Base-by-base conservation (phyloP, 2,113 vertebrate species). In the Centropus bengalensis region DNA sequence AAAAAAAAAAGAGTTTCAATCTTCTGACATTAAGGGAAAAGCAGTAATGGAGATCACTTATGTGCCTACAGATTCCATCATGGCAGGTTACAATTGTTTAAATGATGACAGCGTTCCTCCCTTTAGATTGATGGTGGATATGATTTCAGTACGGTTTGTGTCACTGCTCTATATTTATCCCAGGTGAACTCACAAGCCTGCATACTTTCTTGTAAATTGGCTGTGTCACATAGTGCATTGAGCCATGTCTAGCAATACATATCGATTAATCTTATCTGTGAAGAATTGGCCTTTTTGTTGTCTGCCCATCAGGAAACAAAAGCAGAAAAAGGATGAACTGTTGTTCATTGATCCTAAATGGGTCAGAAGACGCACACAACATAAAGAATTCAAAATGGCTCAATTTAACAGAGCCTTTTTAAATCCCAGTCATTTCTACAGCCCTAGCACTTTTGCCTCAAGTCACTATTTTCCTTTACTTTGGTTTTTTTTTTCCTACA, bases 231-330 rank as follows among this genome's bases (percentile, higher is more conserved):
- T 27, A 2, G 13, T 7, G 51, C 3, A 0, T 40, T 51, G 20
- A 8, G 28, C 73, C 64, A 62, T 52, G 55, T 15, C 42, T 21
- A 22, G 67, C 40, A 30, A 23, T 79, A 77, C 24, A 1, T 5
- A 63, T 74, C 0, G 51, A 91, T 87, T 30, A 3, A 27, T 59
- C 80, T 45, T 10, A 45, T 16, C 93, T 83, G 44, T 51, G 36
- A 18, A 21, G 17, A 91, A 52, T 10, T 71, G 85, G 27, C 68
- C 84, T 76, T 66, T 68, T 40, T 81, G 68, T 76, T 90, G 69
- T 40, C 90, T 91, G 71, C 38, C 83, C 51, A 55, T 77, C 81
- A 91, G 88, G 70, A 95, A 94, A 89, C 54, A 91, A 89, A 84
- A 74, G 74, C 33, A 58, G 58, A 14, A 60, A 76, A n/a, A 3